Percentiles rank a stretch among this genome's conserved stretches.
Evolutionary conservation across 1,140 invertebrate species (phyloP).

Genomic region (Papilio machaon): DNA sequence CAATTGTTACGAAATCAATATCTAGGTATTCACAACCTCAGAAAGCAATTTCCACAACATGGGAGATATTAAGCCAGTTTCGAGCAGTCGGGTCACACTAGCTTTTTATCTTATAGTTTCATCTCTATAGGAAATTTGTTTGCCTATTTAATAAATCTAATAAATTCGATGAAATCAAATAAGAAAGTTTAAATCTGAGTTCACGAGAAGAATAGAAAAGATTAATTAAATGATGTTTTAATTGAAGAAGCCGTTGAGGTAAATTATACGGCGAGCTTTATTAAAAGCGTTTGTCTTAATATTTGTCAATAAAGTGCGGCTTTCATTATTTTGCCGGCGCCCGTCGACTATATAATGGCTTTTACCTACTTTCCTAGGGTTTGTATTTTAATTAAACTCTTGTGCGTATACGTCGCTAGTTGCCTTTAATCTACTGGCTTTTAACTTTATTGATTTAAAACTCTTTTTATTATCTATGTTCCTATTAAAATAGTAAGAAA

Average conservation of each 20-base stretch:
- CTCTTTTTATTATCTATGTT: neutral
- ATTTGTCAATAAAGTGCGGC: constrained; percentile 41
- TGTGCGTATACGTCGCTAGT: neutral
- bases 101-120: neutral
- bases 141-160: neutral
- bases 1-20: neutral
- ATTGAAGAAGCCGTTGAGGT: neutral
- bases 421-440: no score
- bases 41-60: no score
- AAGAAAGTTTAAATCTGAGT: neutral
- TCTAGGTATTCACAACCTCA: neutral
- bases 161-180: neutral
- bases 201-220: neutral
- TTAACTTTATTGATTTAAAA: neutral
- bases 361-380: neutral
- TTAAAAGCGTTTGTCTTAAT: constrained; percentile 52
- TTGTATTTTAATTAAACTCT: constrained; percentile 6
- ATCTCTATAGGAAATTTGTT: neutral
- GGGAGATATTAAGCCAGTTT: no score
- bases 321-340: constrained; percentile 39
- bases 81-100: neutral
- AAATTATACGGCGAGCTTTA: constrained; percentile 42
- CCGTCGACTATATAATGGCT: neutral
- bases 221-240: constrained; percentile 24
- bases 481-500: neutral